phyloP scores from a whole-genome alignment of 2,888 invertebrate species.

The Drosophila neutralis region DNA sequence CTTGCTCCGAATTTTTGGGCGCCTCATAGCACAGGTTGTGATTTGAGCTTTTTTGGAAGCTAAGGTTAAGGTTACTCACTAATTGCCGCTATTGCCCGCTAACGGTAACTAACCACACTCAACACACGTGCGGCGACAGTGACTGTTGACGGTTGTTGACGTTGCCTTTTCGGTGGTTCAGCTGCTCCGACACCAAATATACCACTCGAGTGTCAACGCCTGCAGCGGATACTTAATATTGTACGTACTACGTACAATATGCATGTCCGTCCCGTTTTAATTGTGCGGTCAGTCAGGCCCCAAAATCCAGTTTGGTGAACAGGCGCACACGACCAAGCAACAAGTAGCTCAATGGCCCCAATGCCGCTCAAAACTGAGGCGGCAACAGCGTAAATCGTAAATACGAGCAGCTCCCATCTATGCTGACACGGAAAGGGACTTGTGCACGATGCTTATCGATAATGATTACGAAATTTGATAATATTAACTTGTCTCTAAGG shows the following conservation, averaged over 20 bases:
- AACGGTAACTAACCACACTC: conserved; percentile 69
- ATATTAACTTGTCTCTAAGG: neutral
- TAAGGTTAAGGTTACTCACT: conserved; percentile 82
- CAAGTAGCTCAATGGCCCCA: conserved; percentile 55
- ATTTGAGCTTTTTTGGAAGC: conserved; percentile 84
- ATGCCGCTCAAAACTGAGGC: conserved; percentile 4
- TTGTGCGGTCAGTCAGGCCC: conserved; percentile 84
- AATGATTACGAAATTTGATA: neutral
- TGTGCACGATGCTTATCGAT: conserved; percentile 20
- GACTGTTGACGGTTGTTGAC: conserved; percentile 11
- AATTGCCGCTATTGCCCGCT: conserved; percentile 40
- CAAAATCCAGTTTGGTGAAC: conserved; percentile 84
- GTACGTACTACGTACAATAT: conserved; percentile 4
- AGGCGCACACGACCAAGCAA: conserved; percentile 79
- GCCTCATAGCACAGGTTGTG: conserved; percentile 83
- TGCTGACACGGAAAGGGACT: conserved; percentile 9
- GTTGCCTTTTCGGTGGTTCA: conserved; percentile 17
- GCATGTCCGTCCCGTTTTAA: conserved; percentile 73
- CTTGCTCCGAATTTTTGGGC: conserved; percentile 72
- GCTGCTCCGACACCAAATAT: neutral
- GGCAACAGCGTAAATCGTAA: conserved; percentile 49
- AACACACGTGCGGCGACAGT: conserved; percentile 26
- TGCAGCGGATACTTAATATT: conserved; percentile 6
- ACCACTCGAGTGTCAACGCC: conserved; percentile 35
- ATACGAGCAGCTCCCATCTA: conserved; percentile 26